Evolutionary conservation across 1,140 invertebrate genomes (phyloP).

Genomic region (Pseudomyrmex pallidus): DNA sequence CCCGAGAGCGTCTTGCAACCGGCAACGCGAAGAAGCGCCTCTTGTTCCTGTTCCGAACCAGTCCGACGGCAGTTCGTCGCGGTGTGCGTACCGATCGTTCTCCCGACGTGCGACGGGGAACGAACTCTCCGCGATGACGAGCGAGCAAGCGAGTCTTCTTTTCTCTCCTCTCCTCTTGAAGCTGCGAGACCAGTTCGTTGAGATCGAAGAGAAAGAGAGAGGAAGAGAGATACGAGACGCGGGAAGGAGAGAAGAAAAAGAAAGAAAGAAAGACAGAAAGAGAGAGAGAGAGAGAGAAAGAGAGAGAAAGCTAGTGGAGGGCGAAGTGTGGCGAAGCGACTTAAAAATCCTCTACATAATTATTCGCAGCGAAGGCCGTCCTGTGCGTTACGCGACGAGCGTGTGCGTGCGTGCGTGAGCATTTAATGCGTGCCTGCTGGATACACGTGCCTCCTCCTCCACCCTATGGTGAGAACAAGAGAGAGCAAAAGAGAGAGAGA

Average conservation of each 20-base stretch:
- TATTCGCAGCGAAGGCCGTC: slow-evolving; percentile 80
- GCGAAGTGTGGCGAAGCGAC: slow-evolving; percentile 45
- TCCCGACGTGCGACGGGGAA: slow-evolving; percentile 50
- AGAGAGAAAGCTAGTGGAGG: background rate
- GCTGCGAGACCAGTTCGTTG: slow-evolving; percentile 69
- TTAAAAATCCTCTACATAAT: slow-evolving; percentile 80
- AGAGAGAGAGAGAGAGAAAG: background rate
- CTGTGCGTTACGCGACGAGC: slow-evolving; percentile 74
- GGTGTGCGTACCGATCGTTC: slow-evolving; percentile 51
- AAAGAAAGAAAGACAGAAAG: background rate
- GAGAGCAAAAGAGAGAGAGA: slow-evolving; percentile 23
- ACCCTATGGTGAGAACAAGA: slow-evolving; percentile 40
- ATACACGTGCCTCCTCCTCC: slow-evolving; percentile 55
- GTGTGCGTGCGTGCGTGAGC: slow-evolving; percentile 43
- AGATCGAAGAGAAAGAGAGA: slow-evolving; percentile 31
- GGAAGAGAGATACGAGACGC: slow-evolving; percentile 15
- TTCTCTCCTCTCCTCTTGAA: slow-evolving; percentile 11
- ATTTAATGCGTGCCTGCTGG: slow-evolving; percentile 48
- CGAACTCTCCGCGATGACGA: slow-evolving; percentile 65
- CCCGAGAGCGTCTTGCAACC: slow-evolving; percentile 56
- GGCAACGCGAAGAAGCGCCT: slow-evolving; percentile 55
- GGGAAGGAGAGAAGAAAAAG: background rate
- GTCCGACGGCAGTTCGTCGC: slow-evolving; percentile 29
- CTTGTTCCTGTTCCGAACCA: slow-evolving; percentile 66
- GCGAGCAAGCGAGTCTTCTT: slow-evolving; percentile 49